phyloP scores from a whole-genome alignment of 1,140 invertebrate species.

The Frieseomelitta varia region DNA sequence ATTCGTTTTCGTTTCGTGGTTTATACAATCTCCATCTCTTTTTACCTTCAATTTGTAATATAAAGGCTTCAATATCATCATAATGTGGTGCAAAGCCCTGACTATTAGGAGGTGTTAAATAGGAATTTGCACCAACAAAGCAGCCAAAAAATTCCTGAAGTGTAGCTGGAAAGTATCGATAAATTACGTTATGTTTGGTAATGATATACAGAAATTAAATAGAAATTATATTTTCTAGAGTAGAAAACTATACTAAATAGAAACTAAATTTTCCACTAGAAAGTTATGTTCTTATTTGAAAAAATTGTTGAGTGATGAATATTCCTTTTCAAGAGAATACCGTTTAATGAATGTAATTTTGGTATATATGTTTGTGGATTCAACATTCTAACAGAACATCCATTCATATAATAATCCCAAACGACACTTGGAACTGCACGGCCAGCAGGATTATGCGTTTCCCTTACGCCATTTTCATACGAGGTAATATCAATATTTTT shows the following conservation, averaged over 20 bases:
- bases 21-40: slow-evolving; percentile 97
- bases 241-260: too few species aligned
- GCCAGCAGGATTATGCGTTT: slow-evolving; percentile 94
- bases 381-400: slow-evolving; percentile 94
- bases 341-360: slow-evolving; percentile 84
- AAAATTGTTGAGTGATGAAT: neutral
- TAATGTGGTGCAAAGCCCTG: slow-evolving; percentile 99
- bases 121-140: slow-evolving; percentile 96
- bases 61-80: slow-evolving; percentile 99
- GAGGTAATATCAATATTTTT: slow-evolving; percentile 96
- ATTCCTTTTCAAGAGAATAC: slow-evolving; percentile 54
- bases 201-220: neutral
- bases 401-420: slow-evolving; percentile 95
- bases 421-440: slow-evolving; percentile 89
- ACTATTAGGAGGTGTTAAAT: slow-evolving; percentile 96
- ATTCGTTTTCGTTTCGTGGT: slow-evolving; percentile 85
- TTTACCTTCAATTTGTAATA: slow-evolving; percentile 97
- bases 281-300: neutral
- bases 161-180: slow-evolving; percentile 80
- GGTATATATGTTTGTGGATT: slow-evolving; percentile 96
- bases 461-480: slow-evolving; percentile 89
- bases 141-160: slow-evolving; percentile 97
- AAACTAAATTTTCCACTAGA: too few species aligned
- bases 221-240: slow-evolving; percentile 19
- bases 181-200: slow-evolving; percentile 20